phyloP scores from a whole-genome alignment of 2,797 vertebrate genomes.

The Chiloscyllium punctatum region DNA sequence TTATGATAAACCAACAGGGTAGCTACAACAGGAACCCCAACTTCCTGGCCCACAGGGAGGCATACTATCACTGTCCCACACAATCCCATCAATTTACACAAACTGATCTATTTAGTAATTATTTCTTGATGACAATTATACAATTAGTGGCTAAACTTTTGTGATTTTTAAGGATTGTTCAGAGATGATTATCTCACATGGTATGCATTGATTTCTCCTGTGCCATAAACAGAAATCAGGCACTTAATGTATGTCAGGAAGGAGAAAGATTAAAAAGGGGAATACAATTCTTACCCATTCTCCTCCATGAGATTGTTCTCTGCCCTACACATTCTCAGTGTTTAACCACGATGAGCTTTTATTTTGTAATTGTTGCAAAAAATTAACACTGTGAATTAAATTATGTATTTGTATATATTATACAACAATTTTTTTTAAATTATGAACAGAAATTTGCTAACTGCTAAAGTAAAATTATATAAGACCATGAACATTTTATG shows the following conservation, averaged over 20 bases:
- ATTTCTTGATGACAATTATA: neutral
- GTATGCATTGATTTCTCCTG: neutral
- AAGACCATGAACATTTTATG: neutral
- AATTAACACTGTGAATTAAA: neutral
- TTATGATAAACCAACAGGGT: too few relatives aligned
- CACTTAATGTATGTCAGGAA: neutral
- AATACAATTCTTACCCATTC: neutral
- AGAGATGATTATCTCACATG: neutral
- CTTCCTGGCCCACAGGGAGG: too few relatives aligned
- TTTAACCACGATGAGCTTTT: neutral
- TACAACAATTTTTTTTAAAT: neutral
- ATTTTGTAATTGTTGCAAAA: neutral
- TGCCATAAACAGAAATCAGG: neutral
- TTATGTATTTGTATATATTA: neutral
- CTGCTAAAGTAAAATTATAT: neutral
- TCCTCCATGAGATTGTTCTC: neutral
- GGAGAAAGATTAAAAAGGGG: neutral
- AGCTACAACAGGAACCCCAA: too few relatives aligned
- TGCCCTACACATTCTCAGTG: neutral
- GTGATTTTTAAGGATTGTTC: neutral
- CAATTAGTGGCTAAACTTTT: neutral
- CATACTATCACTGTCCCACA: too few relatives aligned
- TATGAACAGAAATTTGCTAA: neutral
- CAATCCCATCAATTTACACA: too few relatives aligned
- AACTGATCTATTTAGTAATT: neutral